Evolutionary conservation across 1,140 invertebrate genomes (phyloP), one percentile per base, ranked within the genome.

Genomic region (Pachypsylla venusta): DNA sequence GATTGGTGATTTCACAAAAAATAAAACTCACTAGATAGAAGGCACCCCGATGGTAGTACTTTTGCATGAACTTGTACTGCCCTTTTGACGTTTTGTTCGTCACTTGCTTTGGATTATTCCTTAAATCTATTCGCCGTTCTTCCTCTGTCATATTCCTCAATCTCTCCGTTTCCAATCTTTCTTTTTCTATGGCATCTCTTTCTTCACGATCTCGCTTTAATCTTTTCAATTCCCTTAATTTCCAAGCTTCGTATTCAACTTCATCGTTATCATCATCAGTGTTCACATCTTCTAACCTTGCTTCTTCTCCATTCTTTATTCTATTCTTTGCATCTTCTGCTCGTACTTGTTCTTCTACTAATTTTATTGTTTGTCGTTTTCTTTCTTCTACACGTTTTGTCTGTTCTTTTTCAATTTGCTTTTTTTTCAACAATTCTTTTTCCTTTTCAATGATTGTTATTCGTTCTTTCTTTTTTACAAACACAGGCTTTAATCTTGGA

Each of bases 41-140:
- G 0, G 90, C 94, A 73, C 96, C 97, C 66, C 97, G 83, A 77
- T 99, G 97, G 70, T 96, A 99, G 71, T 99, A 99, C 71, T 99
- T 99, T 75, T 99, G 97, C 61, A 99, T 74, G 73, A 98, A 99
- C 70, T 98, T 98, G 76, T 99, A 99, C 77, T 99, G 99, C 58
- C 96, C 96, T 76, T 99, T 99, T 1, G 82, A 78, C 1, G 89
- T 84, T 72, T 97, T 95, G 74, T 99, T 99, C 1, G 90, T 94
- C 26, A 99, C 78, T 12, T 80, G 54, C 74, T 95, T 96, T 0
- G 95, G 95, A 76, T 98, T 98, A n/a, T 86, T 71, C 55, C 91
- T 79, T 16, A 87, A 73, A 69, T 98, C 95, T 60, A 86, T 80
- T 53, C 88, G 76, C 54, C 93, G 77, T 69, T 99, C 94, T 71